Evolutionary conservation across 2,113 vertebrate genomes (phyloP), one percentile per base, ranked within the genome.

Genomic region (Uria lomvia): DNA sequence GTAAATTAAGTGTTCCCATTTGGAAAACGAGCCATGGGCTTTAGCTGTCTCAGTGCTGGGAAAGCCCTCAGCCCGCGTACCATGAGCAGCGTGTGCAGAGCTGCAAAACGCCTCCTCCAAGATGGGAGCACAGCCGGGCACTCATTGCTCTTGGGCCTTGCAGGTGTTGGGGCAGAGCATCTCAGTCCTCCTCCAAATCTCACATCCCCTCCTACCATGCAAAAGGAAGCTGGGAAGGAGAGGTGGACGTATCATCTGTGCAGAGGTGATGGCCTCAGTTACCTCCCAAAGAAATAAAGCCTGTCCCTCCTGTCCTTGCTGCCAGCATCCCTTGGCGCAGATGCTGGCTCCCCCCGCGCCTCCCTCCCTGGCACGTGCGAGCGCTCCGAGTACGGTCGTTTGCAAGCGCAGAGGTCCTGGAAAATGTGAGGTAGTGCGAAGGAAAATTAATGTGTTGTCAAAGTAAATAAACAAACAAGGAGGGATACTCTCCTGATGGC

Each of bases 191-290:
- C 52, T 43, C 34, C 59, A 73, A 2, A 16, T 12, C 32, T 34
- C 30, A 15, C 22, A 14, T 56, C 15, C 49, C 21, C 65, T 70
- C 36, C 62, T n/a, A 4, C 30, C 34, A 2, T 1, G 15, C 4
- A 12, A 10, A 38, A 56, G 17, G 21, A 27, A 47, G 26, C 34
- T 27, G 52, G 38, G 15, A 58, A 72, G 27, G 47, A 66, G 82
- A 24, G 12, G 8, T 24, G 45, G 8, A 1, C 0, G 0, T 7
- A 3, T 6, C 0, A 2, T 47, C 10, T 27, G 53, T 7, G 9
- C 27, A 15, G 27, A 55, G 52, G 9, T 50, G 52, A 38, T 5
- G 15, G 12, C 76, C 45, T 27, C 42, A 5, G 56, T 3, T 12
- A 7, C 47, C 34, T 42, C 49, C 75, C 40, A 26, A 62, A n/a